phyloP scores from a whole-genome alignment of 2,888 invertebrate genomes.

The Caenorhabditis angaria region DNA sequence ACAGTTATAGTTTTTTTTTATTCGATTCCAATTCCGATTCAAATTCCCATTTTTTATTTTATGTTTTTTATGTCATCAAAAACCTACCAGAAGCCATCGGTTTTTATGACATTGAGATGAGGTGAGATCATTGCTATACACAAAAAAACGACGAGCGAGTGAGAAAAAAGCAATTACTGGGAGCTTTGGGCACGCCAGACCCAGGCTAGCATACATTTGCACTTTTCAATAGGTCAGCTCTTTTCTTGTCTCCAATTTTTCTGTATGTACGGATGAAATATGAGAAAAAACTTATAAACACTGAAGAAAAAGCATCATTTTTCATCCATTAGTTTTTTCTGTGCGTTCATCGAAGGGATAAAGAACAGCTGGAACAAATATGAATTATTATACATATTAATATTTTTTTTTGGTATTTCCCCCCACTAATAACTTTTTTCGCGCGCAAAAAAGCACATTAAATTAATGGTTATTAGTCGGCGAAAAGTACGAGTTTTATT shows the following conservation, averaged over 20 bases:
- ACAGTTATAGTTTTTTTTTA: no score
- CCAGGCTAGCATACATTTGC: not conserved
- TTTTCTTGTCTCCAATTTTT: not conserved
- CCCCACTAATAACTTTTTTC: no score
- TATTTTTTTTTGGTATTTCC: no score
- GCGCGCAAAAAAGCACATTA: not conserved
- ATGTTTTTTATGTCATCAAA: no score
- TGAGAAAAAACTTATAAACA: not conserved
- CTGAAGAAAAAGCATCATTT: not conserved
- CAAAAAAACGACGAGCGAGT: not conserved
- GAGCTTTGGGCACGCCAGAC: no score
- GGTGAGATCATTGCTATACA: not conserved
- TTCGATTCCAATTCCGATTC: no score
- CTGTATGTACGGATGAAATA: not conserved
- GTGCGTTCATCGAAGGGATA: not conserved
- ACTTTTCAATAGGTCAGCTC: not conserved
- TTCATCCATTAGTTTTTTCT: not conserved
- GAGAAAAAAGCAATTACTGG: not conserved
- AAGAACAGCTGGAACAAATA: slow-evolving; percentile 2
- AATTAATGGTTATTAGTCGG: no score
- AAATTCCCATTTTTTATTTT: no score
- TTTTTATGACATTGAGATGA: no score
- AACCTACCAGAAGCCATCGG: no score
- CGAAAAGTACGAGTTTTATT: no score
- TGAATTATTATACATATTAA: no score